Conservation (phyloP, 2,113 vertebrate genomes). For the Cheilinus undulatus region DNA sequence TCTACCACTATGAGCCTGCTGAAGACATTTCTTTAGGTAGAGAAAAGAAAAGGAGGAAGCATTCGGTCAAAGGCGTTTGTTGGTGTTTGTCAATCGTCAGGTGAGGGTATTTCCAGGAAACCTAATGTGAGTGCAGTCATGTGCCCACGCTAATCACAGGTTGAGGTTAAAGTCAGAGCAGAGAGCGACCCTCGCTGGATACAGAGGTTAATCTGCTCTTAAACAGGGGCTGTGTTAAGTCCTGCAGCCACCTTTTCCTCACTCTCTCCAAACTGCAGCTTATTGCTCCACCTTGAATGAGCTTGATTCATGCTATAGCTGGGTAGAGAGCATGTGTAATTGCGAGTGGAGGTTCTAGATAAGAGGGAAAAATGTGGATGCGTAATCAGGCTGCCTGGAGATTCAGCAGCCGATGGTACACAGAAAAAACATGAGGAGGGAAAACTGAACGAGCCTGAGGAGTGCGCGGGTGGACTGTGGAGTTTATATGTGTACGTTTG, state of each 20-base stretch:
- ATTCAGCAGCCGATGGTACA: constrained; percentile 29
- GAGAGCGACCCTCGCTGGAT: constrained; percentile 34
- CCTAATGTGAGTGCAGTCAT: neutral
- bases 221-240: constrained; percentile 32
- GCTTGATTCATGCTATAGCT: constrained; percentile 31
- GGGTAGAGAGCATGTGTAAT: constrained; percentile 18
- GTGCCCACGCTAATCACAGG: constrained; percentile 46
- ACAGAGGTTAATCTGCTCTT: constrained; percentile 45
- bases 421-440: neutral
- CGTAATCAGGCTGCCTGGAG: constrained; percentile 20
- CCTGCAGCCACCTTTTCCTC: neutral
- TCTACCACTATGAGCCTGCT: too few relatives aligned
- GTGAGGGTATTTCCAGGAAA: neutral
- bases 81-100: neutral
- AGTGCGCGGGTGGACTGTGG: constrained; percentile 4
- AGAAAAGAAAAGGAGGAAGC: too few relatives aligned
- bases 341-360: neutral
- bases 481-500: neutral
- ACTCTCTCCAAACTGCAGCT: neutral
- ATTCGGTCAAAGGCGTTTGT: neutral
- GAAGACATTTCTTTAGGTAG: too few relatives aligned
- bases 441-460: constrained; percentile 41
- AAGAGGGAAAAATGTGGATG: constrained; percentile 38
- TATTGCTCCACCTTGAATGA: neutral
- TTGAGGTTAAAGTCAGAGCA: constrained; percentile 33